Evolutionary conservation across 2,113 vertebrate genomes (phyloP), one percentile per base, ranked within the genome.

Genomic region (Recurvirostra avosetta): DNA sequence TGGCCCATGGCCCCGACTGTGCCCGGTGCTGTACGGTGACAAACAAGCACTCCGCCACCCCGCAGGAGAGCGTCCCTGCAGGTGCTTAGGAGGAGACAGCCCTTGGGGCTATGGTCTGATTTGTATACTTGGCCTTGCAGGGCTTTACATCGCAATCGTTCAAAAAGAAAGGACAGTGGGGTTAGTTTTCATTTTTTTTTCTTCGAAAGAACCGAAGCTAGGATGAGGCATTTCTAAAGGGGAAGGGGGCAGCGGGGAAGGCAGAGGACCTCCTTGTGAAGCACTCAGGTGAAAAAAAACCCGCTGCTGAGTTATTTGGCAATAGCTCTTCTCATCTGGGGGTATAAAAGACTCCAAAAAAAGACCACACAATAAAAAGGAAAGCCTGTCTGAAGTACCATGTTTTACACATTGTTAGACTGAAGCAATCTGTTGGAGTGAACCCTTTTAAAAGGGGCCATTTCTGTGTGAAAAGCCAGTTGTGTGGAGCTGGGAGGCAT

Each of bases 401-500:
- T 50, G 78, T 90, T 97, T 92, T 96, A 92, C 92, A 85, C 71
- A 14, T 56, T 79, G 90, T 65, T 22, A 59, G 61, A 72, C 76
- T 17, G 63, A 43, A 92, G 92, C 77, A n/a, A 70, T 71, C 90
- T 94, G 88, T 95, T 65, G 26, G 87, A 96, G 95, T n/a, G 80
- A 98, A 79, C 91, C 45, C 90, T 87, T 90, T 82, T 88, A 86
- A 62, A 92, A 97, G 93, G 94, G 95, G 80, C 96, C 68, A 41
- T 95, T 97, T 73, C 95, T 96, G 74, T 88, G 92, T 91, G 97
- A 94, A 95, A 93, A 97, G 92, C 8, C 97, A 96, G 97, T 96
- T 95, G 97, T 89, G 96, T 15, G 72, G 96, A 94, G 96, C 97
- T 96, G 97, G 96, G 94, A 98, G 97, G 96, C 96, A 91, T 92